Base-by-base conservation (phyloP, 2,113 vertebrate species). In the Plectropomus leopardus region DNA sequence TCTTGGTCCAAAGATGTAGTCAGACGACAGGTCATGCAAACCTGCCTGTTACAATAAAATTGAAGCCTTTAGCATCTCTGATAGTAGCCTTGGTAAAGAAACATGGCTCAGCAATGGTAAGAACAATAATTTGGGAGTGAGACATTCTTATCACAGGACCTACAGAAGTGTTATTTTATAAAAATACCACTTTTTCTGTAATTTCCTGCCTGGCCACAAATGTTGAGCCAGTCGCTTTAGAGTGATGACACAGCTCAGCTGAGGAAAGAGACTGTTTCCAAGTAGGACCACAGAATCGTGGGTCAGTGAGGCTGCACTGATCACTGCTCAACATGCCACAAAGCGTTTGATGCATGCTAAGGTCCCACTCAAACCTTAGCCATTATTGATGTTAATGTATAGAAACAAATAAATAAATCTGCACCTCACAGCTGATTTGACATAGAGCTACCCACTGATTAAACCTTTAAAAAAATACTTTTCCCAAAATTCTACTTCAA, bases 241-340 rank as follows among this genome's bases (percentile, higher is more conserved):
- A 50, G 47, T 10, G 48, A 4, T 30, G 19, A 17, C 15, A 26
- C 26, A 4, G 19, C 28, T 24, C 64, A 32, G 58, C 28, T 34
- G 32, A 61, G 58, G 23, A 63, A 36, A 45, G 26, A 55, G 24
- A 45, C 3, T 32, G 48, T 61, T 69, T 48, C 54, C 17, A 60
- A 40, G 30, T 32, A 24, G 45, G 67, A n/a, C 11, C 40, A 19
- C 8, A 13, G 5, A 21, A 48, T 42, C 51, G 57, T 28, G 76
- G n/a, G 34, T 60, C 45, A 19, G 59, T 16, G 45, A 66, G 58
- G 66, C 28, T 80, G 24, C 24, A 28, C n/a, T 30, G 34, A 60
- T 53, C 70, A 16, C 45, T 28, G n/a, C 34, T 19, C 21, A n/a
- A 26, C 26, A 53, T 0, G 0, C 7, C 34, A 48, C 40, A 23